Conservation (phyloP, 2,888 invertebrate species). For the Lymantria dispar region DNA sequence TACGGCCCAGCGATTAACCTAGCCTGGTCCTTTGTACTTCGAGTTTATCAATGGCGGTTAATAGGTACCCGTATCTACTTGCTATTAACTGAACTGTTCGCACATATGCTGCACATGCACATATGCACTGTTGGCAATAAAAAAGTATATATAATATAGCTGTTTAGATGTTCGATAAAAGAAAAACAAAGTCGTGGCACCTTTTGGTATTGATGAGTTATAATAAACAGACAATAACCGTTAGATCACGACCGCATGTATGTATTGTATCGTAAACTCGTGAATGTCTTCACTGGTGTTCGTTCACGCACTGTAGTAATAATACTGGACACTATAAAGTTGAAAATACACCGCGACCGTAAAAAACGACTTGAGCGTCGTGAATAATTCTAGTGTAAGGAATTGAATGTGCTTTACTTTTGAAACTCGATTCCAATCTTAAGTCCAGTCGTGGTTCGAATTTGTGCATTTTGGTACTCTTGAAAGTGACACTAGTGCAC, state of each 20-base stretch:
- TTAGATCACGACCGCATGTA: constrained; percentile 14
- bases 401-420: no score
- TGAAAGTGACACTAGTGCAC: no score
- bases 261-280: constrained; percentile 19
- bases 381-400: constrained; percentile 13
- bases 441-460: no score
- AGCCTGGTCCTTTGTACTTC: no score
- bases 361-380: constrained; percentile 12
- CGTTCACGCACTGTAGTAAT: constrained; percentile 8
- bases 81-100: no score
- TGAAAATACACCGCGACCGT: constrained; percentile 6
- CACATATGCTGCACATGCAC: no score
- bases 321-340: constrained; percentile 13
- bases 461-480: no score
- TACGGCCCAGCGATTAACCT: no score
- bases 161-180: constrained; percentile 28
- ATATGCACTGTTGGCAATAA: neutral
- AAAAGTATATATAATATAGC: constrained; percentile 21
- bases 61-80: no score
- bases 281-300: constrained; percentile 14
- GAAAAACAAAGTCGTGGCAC: constrained; percentile 25
- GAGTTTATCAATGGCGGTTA: no score
- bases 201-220: constrained; percentile 20
- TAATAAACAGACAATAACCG: constrained; percentile 23
- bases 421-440: no score